Conservation (phyloP, 2,888 invertebrate genomes). For the Mesoligia furuncula region DNA sequence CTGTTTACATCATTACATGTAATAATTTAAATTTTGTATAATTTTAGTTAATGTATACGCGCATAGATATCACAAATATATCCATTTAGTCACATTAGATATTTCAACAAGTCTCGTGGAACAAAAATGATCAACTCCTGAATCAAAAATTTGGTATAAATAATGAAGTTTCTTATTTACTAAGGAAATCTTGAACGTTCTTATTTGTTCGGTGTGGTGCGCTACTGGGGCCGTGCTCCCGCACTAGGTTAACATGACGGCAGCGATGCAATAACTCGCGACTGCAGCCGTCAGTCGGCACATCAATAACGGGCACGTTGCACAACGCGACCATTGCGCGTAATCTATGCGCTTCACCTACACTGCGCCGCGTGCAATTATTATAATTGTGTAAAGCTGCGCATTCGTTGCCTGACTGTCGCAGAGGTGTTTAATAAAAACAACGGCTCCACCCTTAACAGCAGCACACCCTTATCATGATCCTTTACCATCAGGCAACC, state of each 20-base stretch:
- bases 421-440: neutral
- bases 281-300: conserved; percentile 53
- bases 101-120: neutral
- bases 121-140: neutral
- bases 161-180: neutral
- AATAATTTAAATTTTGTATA: neutral
- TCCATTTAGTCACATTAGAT: neutral
- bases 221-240: conserved; percentile 18
- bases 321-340: conserved; percentile 57
- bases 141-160: neutral
- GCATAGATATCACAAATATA: no score
- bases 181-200: neutral
- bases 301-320: conserved; percentile 61
- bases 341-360: conserved; percentile 62
- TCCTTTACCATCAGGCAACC: no score
- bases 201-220: neutral
- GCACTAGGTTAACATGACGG: conserved; percentile 45
- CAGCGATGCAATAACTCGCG: conserved; percentile 58
- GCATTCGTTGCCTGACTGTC: conserved; percentile 25
- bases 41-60: neutral
- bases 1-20: neutral
- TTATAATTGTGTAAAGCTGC: conserved; percentile 61
- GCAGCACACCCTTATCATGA: neutral
- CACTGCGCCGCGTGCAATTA: conserved; percentile 52
- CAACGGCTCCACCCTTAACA: neutral